Percentiles rank a stretch among this genome's conserved stretches.
phyloP scores from a whole-genome alignment of 1,140 invertebrate species.

The Panagrolaimus sp. region DNA sequence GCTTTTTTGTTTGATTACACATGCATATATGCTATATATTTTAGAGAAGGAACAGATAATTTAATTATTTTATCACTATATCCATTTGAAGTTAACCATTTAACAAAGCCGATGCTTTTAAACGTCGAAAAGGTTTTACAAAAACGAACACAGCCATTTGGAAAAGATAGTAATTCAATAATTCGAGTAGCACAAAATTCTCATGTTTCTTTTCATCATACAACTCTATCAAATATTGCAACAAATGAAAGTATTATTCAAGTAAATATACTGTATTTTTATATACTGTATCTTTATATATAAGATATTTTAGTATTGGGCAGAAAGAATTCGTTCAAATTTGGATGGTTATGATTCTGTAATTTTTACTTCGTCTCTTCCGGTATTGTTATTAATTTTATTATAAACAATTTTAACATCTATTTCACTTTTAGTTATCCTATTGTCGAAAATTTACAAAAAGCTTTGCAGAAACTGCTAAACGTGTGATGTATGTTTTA shows the following conservation, averaged over 20 bases:
- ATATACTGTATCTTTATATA: background rate
- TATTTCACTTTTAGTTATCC: slow-evolving; percentile 8
- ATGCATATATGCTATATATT: slow-evolving; percentile 24
- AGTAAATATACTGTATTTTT: slow-evolving; percentile 15
- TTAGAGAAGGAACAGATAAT: slow-evolving; percentile 22
- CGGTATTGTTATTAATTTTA: slow-evolving; percentile 10
- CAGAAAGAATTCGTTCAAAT: slow-evolving; percentile 19
- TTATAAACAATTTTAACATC: slow-evolving; percentile 4
- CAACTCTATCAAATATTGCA: slow-evolving; percentile 17
- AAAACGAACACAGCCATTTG: slow-evolving; percentile 4
- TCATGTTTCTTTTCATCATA: slow-evolving; percentile 29
- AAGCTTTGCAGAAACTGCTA: slow-evolving; percentile 10
- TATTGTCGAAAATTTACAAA: background rate
- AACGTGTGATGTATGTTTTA: slow-evolving; percentile 24
- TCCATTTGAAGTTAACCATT: slow-evolving; percentile 16
- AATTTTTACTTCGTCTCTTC: slow-evolving; percentile 25
- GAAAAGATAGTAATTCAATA: background rate
- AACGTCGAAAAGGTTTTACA: background rate
- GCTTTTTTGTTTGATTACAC: slow-evolving; percentile 2
- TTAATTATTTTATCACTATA: slow-evolving; percentile 27
- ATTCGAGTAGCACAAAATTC: slow-evolving; percentile 20
- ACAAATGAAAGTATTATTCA: slow-evolving; percentile 22
- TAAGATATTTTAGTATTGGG: slow-evolving; percentile 26
- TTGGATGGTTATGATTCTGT: slow-evolving; percentile 24
- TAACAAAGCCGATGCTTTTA: slow-evolving; percentile 19